These are phyloP conservation scores for Polypedilum pembai DNA, from an alignment of 1,140 invertebrate species.

Conservation along the genomic window DNA sequence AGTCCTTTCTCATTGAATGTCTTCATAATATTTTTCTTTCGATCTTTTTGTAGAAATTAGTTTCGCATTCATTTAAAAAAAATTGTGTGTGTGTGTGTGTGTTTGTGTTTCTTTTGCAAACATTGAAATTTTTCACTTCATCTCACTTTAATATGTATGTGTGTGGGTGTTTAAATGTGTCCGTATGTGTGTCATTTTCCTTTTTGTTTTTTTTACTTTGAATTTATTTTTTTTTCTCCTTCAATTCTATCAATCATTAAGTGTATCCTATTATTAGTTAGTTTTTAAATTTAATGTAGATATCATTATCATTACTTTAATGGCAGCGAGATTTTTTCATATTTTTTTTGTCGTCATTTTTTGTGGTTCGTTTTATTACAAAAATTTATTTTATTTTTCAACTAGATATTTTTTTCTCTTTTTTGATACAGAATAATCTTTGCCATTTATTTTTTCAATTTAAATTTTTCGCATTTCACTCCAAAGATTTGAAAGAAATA, in stretches of 20 bases:
- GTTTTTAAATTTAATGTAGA: conserved; percentile 30
- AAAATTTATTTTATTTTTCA: background rate
- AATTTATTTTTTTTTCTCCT: background rate
- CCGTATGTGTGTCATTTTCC: background rate
- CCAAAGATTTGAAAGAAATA: too few species aligned
- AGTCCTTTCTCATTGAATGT: conserved; percentile 17
- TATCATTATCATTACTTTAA: conserved; percentile 33
- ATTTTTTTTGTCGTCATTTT: background rate
- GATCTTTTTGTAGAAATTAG: background rate
- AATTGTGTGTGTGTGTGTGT: background rate
- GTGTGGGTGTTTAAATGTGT: background rate
- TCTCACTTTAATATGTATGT: background rate
- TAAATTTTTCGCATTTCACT: background rate
- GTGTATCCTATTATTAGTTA: conserved; percentile 21
- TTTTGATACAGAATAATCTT: background rate
- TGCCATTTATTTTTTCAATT: background rate
- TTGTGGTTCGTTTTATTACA: background rate
- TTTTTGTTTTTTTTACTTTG: background rate
- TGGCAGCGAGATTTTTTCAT: conserved; percentile 24
- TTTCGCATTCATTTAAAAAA: conserved; percentile 1
- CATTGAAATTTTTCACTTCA: conserved; percentile 6
- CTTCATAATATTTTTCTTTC: background rate
- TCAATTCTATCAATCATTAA: conserved; percentile 6
- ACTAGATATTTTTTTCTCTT: background rate
- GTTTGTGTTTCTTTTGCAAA: background rate